Conservation (phyloP, 2,888 invertebrate species). For the Thumatha senex region DNA sequence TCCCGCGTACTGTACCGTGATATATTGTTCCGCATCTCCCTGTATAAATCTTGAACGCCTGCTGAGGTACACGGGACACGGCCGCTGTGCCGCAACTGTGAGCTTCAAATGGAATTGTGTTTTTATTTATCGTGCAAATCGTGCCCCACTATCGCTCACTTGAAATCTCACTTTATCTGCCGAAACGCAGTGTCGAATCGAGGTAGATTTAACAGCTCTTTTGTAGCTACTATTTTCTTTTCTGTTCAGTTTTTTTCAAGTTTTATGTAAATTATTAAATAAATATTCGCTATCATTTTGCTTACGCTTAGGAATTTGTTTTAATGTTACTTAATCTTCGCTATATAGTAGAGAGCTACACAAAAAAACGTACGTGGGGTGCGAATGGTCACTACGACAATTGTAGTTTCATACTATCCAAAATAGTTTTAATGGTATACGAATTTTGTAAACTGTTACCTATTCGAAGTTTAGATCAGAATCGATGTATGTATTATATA, state of each 20-base stretch:
- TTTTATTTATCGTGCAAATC: conserved; percentile 83
- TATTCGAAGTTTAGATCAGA: conserved; percentile 34
- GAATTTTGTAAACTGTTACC: conserved; percentile 28
- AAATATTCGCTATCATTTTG: conserved; percentile 19
- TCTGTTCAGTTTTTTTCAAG: conserved; percentile 23
- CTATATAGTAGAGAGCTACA: conserved; percentile 19
- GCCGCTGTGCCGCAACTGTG: conserved; percentile 73
- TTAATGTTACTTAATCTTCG: conserved; percentile 21
- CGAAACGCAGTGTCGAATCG: conserved; percentile 69
- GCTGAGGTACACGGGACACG: conserved; percentile 82
- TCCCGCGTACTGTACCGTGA: conserved; percentile 79
- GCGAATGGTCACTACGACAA: conserved; percentile 30
- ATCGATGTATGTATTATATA: conserved; percentile 26
- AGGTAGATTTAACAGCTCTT: conserved; percentile 52
- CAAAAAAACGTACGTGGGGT: conserved; percentile 19
- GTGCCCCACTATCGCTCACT: conserved; percentile 78
- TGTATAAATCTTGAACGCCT: conserved; percentile 82
- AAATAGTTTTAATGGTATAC: conserved; percentile 24
- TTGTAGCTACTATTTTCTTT: conserved; percentile 51
- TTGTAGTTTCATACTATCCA: conserved; percentile 22
- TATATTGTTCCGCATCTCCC: conserved; percentile 81
- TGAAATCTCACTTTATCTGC: conserved; percentile 79
- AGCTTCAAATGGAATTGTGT: conserved; percentile 82
- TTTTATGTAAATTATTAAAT: conserved; percentile 20
- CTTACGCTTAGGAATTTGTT: conserved; percentile 27